A percentile compares a stretch with the other conserved stretches of the same genome.
Evolutionary conservation across 2,113 vertebrate species (phyloP).

Genomic region (Phylloscopus trochiloides): DNA sequence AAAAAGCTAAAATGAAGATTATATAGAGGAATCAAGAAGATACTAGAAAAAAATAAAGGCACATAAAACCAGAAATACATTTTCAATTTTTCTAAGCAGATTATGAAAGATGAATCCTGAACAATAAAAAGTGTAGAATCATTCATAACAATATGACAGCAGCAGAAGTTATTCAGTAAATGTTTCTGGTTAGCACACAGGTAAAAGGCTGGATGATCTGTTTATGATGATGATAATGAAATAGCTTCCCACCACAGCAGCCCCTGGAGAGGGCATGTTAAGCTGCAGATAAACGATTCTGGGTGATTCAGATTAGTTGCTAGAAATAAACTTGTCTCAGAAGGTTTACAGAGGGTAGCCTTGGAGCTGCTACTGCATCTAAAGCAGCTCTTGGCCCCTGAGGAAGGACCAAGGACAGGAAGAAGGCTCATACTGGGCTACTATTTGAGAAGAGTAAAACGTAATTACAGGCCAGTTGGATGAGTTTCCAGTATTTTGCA

Average conservation of each 20-base stretch:
- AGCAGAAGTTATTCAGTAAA: not conserved
- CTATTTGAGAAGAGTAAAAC: not conserved
- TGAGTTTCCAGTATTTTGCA: not conserved
- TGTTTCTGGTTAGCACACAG: not conserved
- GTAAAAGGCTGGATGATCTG: not conserved
- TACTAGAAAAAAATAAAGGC: not conserved
- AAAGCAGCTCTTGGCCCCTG: not conserved
- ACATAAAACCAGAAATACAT: not conserved
- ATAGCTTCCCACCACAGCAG: not conserved
- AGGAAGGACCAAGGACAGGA: not conserved
- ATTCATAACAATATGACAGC: not conserved
- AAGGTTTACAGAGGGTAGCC: not conserved
- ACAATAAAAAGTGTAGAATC: not conserved
- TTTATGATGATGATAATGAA: not conserved
- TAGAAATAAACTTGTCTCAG: not conserved
- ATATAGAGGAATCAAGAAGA: not conserved
- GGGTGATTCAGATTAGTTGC: not conserved
- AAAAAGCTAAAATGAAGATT: not conserved
- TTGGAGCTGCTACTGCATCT: not conserved
- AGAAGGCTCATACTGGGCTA: not conserved
- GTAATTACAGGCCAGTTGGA: not conserved
- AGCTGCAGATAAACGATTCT: not conserved
- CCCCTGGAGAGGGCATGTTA: not conserved
- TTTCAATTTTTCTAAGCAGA: not conserved
- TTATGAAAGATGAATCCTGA: not conserved